Percentiles rank a stretch among this genome's conserved stretches.
phyloP scores from a whole-genome alignment of 2,113 vertebrate genomes.

The Machaerirhynchus nigripectus region DNA sequence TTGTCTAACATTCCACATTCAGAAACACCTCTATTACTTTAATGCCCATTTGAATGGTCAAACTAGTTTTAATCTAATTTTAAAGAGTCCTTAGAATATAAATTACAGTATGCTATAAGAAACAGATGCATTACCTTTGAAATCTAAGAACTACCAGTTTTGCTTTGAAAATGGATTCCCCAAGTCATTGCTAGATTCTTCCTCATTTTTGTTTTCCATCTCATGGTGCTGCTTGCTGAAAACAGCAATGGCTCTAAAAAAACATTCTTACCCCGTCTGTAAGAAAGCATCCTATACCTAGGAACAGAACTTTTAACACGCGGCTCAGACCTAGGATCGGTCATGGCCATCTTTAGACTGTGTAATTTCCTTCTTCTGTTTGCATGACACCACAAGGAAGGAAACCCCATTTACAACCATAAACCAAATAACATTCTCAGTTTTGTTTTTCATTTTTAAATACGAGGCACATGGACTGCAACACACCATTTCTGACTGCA shows the following conservation, averaged over 20 bases:
- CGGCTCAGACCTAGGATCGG: not conserved
- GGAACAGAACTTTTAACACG: not conserved
- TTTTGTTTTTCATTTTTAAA: not conserved
- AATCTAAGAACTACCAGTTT: not conserved
- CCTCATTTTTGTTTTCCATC: not conserved
- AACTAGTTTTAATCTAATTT: not conserved
- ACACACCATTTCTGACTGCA: not conserved
- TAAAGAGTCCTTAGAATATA: not conserved
- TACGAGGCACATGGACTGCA: not conserved
- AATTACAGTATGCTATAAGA: not conserved
- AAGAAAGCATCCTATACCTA: not conserved
- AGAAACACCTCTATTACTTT: not conserved
- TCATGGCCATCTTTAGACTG: not conserved
- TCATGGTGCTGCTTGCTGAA: not conserved
- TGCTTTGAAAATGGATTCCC: not conserved
- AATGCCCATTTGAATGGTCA: not conserved
- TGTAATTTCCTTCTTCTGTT: not conserved
- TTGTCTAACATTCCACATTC: not conserved
- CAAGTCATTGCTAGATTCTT: not conserved
- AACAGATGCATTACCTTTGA: not conserved
- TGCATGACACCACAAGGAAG: not conserved
- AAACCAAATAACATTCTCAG: not conserved
- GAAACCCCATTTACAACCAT: not conserved
- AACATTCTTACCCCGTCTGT: accelerated
- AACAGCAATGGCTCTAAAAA: not conserved